phyloP scores from a whole-genome alignment of 2,888 invertebrate genomes.

The Copidosoma aretas region DNA sequence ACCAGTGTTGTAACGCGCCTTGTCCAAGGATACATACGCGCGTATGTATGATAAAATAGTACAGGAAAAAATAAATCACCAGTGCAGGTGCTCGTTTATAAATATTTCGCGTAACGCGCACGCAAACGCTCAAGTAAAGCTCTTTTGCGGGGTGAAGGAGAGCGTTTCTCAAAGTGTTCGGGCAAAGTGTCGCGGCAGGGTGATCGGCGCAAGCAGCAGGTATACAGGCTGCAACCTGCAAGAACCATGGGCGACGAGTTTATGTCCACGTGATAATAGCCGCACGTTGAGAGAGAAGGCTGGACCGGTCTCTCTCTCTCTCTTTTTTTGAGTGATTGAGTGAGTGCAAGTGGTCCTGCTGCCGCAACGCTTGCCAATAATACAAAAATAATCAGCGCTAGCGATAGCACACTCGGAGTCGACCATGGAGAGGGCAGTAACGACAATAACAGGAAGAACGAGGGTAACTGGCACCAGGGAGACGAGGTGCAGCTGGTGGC shows the following conservation, averaged over 20 bases:
- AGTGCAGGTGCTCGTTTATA: not conserved
- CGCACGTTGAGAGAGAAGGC: not conserved
- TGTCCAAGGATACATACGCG: too few relatives aligned
- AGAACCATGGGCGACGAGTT: not conserved
- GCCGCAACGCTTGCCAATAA: too few relatives aligned
- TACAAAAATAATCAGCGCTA: too few relatives aligned
- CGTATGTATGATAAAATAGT: not conserved
- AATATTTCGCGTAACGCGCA: too few relatives aligned
- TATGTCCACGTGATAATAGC: not conserved
- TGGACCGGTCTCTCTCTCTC: not conserved
- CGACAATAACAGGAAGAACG: not conserved
- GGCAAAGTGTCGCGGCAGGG: not conserved
- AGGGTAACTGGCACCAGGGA: not conserved
- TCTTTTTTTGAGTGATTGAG: not conserved
- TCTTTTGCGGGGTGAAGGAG: not conserved
- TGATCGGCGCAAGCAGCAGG: not conserved
- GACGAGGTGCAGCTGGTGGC: not conserved
- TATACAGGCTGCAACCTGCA: not conserved
- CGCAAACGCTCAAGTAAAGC: too few relatives aligned
- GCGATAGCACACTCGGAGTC: not conserved
- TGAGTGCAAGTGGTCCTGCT: too few relatives aligned
- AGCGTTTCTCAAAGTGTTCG: conserved; percentile 36
- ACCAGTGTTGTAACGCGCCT: too few relatives aligned
- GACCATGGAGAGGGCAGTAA: not conserved
- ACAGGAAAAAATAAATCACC: not conserved